Conservation (phyloP, 1,140 invertebrate species). For the Contarinia nasturtii region DNA sequence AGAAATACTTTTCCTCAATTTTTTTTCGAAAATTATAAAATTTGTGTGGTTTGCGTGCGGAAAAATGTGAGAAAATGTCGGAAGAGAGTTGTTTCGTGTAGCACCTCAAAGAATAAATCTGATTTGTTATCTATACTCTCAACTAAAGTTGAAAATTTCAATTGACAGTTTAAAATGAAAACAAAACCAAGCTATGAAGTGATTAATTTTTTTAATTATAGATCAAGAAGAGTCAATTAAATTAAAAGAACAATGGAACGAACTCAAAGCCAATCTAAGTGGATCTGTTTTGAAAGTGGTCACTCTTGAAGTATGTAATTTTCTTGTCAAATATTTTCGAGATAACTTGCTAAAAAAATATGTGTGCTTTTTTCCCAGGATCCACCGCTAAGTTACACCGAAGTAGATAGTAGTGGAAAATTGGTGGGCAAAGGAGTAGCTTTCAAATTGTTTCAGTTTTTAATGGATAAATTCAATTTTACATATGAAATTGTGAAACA, state of each 20-base stretch:
- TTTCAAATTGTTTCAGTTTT: conserved; percentile 47
- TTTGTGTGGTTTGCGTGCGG: too few species aligned
- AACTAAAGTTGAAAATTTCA: too few species aligned
- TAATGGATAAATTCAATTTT: conserved; percentile 47
- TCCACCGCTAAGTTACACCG: conserved; percentile 32
- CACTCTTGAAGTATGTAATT: neutral
- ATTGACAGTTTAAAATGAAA: too few species aligned
- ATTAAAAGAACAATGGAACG: neutral
- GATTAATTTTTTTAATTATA: too few species aligned
- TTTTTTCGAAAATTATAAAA: too few species aligned
- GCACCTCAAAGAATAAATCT: too few species aligned
- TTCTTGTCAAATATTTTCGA: neutral
- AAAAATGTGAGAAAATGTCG: too few species aligned
- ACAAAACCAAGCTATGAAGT: too few species aligned
- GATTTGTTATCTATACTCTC: too few species aligned
- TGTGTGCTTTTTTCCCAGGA: conserved; percentile 28
- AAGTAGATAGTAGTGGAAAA: conserved; percentile 30
- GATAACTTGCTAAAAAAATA: conserved; percentile 11
- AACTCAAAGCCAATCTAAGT: neutral
- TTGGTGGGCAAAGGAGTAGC: conserved; percentile 42
- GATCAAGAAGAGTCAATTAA: neutral
- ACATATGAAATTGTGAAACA: conserved; percentile 45
- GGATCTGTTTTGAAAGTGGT: neutral
- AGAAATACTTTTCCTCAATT: too few species aligned
- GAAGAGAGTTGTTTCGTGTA: too few species aligned